Evolutionary conservation across 2,113 vertebrate genomes (phyloP).

Genomic region (Microtus richardsoni): DNA sequence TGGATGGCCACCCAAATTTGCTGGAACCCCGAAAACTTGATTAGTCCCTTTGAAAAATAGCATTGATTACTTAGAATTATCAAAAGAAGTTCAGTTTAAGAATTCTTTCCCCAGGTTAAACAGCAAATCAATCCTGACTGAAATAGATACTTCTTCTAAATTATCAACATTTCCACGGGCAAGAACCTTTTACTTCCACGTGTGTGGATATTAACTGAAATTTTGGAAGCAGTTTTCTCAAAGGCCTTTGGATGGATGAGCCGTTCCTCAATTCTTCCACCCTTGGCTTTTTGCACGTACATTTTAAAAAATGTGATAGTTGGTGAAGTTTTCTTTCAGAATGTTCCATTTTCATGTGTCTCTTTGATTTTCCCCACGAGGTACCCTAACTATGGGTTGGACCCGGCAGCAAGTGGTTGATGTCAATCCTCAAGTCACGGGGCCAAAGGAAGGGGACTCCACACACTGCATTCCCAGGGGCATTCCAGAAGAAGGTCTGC

Average conservation of each 20-base stretch:
- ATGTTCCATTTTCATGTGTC: not conserved
- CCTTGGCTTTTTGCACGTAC: not conserved
- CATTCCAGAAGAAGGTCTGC: not conserved
- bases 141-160: constrained; percentile 62
- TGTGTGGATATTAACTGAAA: constrained; percentile 27
- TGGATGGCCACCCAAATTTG: constrained; percentile 63
- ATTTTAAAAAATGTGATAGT: not conserved
- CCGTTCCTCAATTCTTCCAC: not conserved
- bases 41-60: constrained; percentile 73
- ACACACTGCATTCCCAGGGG: not conserved
- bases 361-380: not conserved
- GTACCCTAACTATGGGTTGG: not conserved
- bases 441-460: not conserved
- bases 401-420: not conserved
- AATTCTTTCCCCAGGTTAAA: constrained; percentile 71
- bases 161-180: constrained; percentile 46
- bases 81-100: constrained; percentile 62
- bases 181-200: not conserved
- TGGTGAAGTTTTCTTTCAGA: not conserved
- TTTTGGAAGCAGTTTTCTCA: constrained; percentile 58
- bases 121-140: constrained; percentile 50
- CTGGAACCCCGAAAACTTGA: constrained; percentile 61
- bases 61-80: constrained; percentile 72
- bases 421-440: not conserved
- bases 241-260: not conserved